A percentile compares a stretch with the other conserved stretches of the same genome.
These are phyloP conservation scores for Gallinago jamesoni DNA, from an alignment of 2,113 vertebrate species.

Conservation along the genomic window DNA sequence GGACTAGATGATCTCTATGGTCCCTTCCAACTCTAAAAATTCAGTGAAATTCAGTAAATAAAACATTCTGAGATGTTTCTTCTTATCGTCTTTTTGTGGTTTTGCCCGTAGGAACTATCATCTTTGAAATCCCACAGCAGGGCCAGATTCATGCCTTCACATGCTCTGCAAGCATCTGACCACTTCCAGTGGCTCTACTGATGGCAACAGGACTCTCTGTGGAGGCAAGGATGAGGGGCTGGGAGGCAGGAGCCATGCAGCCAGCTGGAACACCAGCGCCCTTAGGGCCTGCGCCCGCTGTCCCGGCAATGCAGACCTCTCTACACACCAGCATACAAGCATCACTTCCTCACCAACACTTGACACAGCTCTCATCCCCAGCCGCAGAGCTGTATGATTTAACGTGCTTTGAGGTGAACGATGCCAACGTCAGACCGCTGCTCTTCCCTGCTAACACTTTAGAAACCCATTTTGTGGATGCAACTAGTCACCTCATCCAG, in stretches of 20 bases:
- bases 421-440: background rate
- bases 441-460: background rate
- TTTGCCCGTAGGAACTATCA: rapidly evolving
- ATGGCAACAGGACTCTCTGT: background rate
- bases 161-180: too few species aligned
- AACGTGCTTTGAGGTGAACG: background rate
- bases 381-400: background rate
- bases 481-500: background rate
- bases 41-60: too few species aligned
- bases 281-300: background rate
- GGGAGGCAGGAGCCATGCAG: background rate
- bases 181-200: background rate
- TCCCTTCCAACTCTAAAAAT: too few species aligned
- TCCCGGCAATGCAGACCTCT: too few species aligned
- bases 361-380: background rate
- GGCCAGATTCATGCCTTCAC: background rate
- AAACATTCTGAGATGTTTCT: background rate
- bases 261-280: background rate
- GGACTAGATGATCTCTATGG: too few species aligned
- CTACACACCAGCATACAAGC: background rate
- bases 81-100: background rate
- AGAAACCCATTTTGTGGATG: background rate
- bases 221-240: background rate
- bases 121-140: background rate
- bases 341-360: background rate